Base-by-base conservation (phyloP, 1,140 invertebrate species). In the Lerema accius region DNA sequence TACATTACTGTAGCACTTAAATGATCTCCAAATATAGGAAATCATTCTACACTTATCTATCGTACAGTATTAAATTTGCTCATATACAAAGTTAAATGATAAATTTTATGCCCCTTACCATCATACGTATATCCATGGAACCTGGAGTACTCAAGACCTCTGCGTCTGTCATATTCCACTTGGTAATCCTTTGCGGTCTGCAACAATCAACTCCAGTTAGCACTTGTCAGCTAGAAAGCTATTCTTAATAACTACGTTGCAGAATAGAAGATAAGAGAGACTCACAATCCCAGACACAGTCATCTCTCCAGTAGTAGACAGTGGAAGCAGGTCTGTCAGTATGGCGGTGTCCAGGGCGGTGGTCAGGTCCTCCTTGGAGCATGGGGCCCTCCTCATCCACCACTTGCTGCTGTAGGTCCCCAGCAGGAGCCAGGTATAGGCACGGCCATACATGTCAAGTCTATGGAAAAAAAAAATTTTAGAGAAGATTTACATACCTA, bases 41-140 rank as follows among this genome's bases (percentile, higher is more conserved):
- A n/a, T n/a, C n/a, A n/a, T n/a, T n/a, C n/a, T n/a, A n/a, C n/a
- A n/a, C n/a, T n/a, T n/a, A n/a, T n/a, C n/a, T n/a, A n/a, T n/a
- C n/a, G n/a, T n/a, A n/a, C n/a, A n/a, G n/a, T n/a, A n/a, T n/a
- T n/a, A n/a, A n/a, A n/a, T n/a, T n/a, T n/a, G n/a, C n/a, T n/a
- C n/a, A n/a, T n/a, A n/a, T n/a, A n/a, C n/a, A n/a, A n/a, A n/a
- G n/a, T n/a, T n/a, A n/a, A n/a, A n/a, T n/a, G n/a, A n/a, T n/a
- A n/a, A n/a, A n/a, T n/a, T n/a, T n/a, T n/a, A n/a, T n/a, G n/a
- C n/a, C 4, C 26, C 60, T 72, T 70, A 84, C 96, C 97, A 86
- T 99, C 98, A 89, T 99, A 99, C 9, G 98, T 98, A 84, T 99
- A 99, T 0, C 98, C 98, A 83, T 99, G 98, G 85, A 98, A 99